Conservation (phyloP, 1,140 invertebrate genomes). For the Megathymus violae region DNA sequence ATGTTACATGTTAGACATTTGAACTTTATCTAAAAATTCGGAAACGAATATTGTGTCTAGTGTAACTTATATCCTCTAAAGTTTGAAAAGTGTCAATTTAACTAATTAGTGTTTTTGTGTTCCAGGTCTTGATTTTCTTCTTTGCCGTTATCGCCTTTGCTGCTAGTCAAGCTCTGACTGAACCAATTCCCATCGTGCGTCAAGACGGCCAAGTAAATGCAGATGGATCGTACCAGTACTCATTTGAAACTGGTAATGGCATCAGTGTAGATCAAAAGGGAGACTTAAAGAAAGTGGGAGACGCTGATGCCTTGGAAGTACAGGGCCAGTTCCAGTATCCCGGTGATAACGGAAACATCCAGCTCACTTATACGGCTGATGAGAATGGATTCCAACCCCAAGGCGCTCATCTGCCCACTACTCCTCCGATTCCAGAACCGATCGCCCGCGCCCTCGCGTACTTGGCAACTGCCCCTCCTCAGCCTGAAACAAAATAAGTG, state of each 20-base stretch:
- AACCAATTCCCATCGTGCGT: conserved; percentile 72
- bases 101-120: conserved; percentile 35
- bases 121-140: conserved; percentile 67
- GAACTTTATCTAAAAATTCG: no score
- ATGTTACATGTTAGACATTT: no score
- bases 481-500: conserved; percentile 45
- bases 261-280: conserved; percentile 89
- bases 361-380: conserved; percentile 90
- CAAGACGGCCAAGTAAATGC: conserved; percentile 76
- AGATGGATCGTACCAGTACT: conserved; percentile 76
- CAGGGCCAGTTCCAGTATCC: conserved; percentile 88
- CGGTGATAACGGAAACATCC: conserved; percentile 85
- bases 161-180: conserved; percentile 61
- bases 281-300: conserved; percentile 85
- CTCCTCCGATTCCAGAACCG: conserved; percentile 85
- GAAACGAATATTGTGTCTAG: conserved; percentile 11
- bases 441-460: conserved; percentile 82
- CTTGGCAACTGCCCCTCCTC: conserved; percentile 75
- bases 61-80: background rate
- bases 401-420: conserved; percentile 86
- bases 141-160: conserved; percentile 62
- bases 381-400: conserved; percentile 89
- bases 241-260: conserved; percentile 87
- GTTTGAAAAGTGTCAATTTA: background rate
- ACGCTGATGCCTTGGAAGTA: conserved; percentile 84